Conservation (phyloP, 2,888 invertebrate genomes). For the Andrena minutula region DNA sequence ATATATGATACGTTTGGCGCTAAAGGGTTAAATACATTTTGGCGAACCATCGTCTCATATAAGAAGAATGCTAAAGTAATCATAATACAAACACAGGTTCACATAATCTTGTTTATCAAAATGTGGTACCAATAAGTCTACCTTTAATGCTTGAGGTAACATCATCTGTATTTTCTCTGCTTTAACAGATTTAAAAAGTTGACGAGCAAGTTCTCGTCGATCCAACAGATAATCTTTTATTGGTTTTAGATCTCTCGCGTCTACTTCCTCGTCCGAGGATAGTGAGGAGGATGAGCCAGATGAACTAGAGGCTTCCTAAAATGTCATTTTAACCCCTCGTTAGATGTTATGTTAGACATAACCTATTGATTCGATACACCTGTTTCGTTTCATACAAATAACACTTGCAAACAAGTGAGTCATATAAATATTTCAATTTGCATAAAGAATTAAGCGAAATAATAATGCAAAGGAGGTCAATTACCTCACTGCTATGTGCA, state of each 20-base stretch:
- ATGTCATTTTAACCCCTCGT: background rate
- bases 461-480: background rate
- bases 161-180: constrained; percentile 83
- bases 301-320: constrained; percentile 64
- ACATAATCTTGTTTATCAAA: background rate
- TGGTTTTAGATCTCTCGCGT: constrained; percentile 80
- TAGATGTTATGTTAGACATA: background rate
- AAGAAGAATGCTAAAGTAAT: too few relatives aligned
- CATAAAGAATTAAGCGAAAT: background rate
- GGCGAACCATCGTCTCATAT: background rate
- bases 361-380: background rate
- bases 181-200: constrained; percentile 83
- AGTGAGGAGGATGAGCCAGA: constrained; percentile 85
- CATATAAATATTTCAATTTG: background rate
- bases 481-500: constrained; percentile 59
- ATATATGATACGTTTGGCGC: too few relatives aligned
- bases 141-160: constrained; percentile 82
- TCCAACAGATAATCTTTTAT: constrained; percentile 82
- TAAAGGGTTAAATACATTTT: background rate
- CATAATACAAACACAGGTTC: background rate
- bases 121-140: constrained; percentile 45
- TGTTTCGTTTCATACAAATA: background rate
- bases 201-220: constrained; percentile 79
- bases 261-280: constrained; percentile 80
- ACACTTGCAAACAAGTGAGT: background rate